These are phyloP conservation scores for Ceryle rudis DNA, from an alignment of 2,797 vertebrate genomes.

Conservation along the genomic window DNA sequence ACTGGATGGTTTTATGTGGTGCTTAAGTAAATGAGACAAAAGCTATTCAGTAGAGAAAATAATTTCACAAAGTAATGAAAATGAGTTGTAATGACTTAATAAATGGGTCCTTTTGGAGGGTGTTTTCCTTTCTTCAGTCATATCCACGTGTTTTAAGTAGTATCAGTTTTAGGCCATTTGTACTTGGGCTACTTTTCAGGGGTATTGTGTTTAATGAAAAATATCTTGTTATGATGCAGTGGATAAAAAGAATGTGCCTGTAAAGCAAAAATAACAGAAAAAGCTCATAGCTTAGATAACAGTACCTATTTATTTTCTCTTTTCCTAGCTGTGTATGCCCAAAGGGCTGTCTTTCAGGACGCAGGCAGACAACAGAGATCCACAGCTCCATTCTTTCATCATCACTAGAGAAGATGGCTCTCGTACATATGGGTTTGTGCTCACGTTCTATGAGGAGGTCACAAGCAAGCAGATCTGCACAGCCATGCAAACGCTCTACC, in stretches of 20 bases:
- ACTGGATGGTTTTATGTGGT: not conserved
- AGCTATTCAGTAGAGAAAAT: not conserved
- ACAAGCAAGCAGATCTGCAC: slow-evolving; percentile 91
- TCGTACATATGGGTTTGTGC: slow-evolving; percentile 93
- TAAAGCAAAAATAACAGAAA: not conserved
- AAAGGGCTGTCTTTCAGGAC: slow-evolving; percentile 95
- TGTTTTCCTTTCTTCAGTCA: not conserved
- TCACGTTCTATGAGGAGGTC: slow-evolving; percentile 96
- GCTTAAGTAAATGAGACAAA: not conserved
- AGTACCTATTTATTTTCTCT: not conserved
- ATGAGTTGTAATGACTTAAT: not conserved
- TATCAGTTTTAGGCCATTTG: not conserved
- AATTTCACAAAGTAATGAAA: not conserved
- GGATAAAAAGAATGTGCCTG: not conserved
- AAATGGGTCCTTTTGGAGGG: not conserved
- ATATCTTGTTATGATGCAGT: not conserved
- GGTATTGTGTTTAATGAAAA: not conserved
- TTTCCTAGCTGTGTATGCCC: slow-evolving; percentile 93
- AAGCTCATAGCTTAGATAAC: not conserved
- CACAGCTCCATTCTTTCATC: slow-evolving; percentile 94
- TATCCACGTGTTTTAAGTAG: not conserved
- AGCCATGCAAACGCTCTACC: slow-evolving; percentile 95
- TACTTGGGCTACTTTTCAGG: not conserved
- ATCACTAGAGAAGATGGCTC: slow-evolving; percentile 91
- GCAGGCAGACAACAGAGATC: slow-evolving; percentile 85